Conservation (phyloP, 2,888 invertebrate genomes). For the Drosophila melanosoma region DNA sequence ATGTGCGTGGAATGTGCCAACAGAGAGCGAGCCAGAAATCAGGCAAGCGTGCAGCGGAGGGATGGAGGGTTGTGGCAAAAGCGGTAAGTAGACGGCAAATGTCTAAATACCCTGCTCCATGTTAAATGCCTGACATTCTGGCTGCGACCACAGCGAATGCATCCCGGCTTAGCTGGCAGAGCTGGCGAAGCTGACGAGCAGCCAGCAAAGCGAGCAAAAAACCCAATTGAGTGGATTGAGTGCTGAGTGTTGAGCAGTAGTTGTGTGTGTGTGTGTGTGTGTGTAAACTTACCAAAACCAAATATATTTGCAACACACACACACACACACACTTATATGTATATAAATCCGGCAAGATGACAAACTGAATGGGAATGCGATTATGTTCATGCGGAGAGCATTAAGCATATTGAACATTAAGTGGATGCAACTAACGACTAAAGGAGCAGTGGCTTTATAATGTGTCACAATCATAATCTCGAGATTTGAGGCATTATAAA, state of each 20-base stretch:
- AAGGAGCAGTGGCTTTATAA: not conserved
- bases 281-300: conserved; percentile 7
- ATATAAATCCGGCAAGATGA: conserved; percentile 10
- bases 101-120: conserved; percentile 78
- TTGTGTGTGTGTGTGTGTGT: too few relatives aligned
- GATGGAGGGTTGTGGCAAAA: not conserved
- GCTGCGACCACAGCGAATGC: conserved; percentile 66
- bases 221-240: conserved; percentile 20
- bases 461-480: not conserved
- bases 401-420: not conserved
- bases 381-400: not conserved
- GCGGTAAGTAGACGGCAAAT: conserved; percentile 71
- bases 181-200: conserved; percentile 1
- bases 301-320: conserved; percentile 2
- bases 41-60: not conserved
- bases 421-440: not conserved
- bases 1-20: conserved; percentile 69
- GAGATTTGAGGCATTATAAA: not conserved
- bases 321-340: not conserved
- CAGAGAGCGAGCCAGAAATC: conserved; percentile 15
- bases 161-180: conserved; percentile 8
- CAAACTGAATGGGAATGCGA: not conserved
- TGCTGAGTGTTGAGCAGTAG: conserved; percentile 1
- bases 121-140: conserved; percentile 75
- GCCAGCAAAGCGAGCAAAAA: not conserved